Evolutionary conservation across 2,888 invertebrate species (phyloP).

Genomic region (Patella caerulea): DNA sequence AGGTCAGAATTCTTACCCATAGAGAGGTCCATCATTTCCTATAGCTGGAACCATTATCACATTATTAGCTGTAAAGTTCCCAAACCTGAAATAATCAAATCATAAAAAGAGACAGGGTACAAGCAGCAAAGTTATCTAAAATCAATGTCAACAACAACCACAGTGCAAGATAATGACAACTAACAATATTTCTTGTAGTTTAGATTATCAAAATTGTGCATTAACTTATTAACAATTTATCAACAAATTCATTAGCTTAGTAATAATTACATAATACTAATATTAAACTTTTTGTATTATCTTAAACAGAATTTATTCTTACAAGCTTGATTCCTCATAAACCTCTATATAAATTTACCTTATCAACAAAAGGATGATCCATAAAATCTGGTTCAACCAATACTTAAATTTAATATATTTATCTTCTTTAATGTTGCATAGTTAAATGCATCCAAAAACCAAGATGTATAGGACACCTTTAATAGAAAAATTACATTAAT

Average conservation of each 20-base stretch:
- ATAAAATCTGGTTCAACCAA: slow-evolving; percentile 97
- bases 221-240: no score
- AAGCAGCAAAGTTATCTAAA: background rate
- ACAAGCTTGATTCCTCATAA: background rate
- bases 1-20: slow-evolving; percentile 77
- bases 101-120: background rate
- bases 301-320: no score
- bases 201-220: no score
- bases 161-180: no score
- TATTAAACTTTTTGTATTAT: no score
- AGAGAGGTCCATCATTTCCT: slow-evolving; percentile 96
- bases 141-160: no score
- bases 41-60: slow-evolving; percentile 95
- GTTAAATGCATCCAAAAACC: slow-evolving; percentile 98
- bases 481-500: slow-evolving; percentile 12
- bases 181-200: no score
- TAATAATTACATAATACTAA: no score
- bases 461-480: slow-evolving; percentile 94
- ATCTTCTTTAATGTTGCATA: slow-evolving; percentile 96
- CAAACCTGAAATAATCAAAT: slow-evolving; percentile 77
- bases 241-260: no score
- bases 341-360: slow-evolving; percentile 72
- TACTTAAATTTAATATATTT: slow-evolving; percentile 94
- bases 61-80: slow-evolving; percentile 91
- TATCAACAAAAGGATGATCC: slow-evolving; percentile 97